phyloP scores from a whole-genome alignment of 2,888 invertebrate genomes.

The Eristalinus sepulchralis region DNA sequence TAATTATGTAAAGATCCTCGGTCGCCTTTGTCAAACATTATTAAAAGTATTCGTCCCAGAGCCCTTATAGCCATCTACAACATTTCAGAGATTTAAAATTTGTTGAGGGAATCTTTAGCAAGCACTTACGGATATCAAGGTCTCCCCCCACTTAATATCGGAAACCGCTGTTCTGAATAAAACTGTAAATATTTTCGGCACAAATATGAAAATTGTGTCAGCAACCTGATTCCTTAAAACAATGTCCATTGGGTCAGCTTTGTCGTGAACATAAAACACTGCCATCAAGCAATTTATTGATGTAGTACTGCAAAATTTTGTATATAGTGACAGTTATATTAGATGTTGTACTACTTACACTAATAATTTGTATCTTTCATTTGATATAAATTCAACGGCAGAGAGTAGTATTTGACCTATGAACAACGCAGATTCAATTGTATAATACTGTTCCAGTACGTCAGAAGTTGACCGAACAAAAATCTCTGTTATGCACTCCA shows the following conservation, averaged over 20 bases:
- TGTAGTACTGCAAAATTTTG: constrained; percentile 78
- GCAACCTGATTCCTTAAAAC: constrained; percentile 83
- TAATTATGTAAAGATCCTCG: constrained; percentile 45
- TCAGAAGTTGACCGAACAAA: constrained; percentile 78
- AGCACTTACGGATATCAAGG: constrained; percentile 82
- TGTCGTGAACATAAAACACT: constrained; percentile 84
- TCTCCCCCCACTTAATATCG: constrained; percentile 83
- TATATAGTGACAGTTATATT: not conserved
- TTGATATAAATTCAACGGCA: constrained; percentile 85
- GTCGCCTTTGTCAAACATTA: constrained; percentile 78
- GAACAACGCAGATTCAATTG: constrained; percentile 83
- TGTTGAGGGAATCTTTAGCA: not conserved
- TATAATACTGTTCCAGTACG: constrained; percentile 83
- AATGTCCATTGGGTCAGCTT: constrained; percentile 82
- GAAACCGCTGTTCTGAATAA: constrained; percentile 82
- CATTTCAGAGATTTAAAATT: not conserved
- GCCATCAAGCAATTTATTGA: constrained; percentile 85
- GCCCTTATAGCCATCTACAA: constrained; percentile 76
- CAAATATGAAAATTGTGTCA: constrained; percentile 83
- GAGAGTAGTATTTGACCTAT: constrained; percentile 86
- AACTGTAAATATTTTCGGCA: constrained; percentile 83
- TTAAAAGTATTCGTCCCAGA: constrained; percentile 76
- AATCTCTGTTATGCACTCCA: constrained; percentile 76
- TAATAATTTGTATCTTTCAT: constrained; percentile 85
- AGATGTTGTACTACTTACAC: constrained; percentile 81